Evolutionary conservation across 2,888 invertebrate genomes (phyloP).

Genomic region (Pterostichus madidus): DNA sequence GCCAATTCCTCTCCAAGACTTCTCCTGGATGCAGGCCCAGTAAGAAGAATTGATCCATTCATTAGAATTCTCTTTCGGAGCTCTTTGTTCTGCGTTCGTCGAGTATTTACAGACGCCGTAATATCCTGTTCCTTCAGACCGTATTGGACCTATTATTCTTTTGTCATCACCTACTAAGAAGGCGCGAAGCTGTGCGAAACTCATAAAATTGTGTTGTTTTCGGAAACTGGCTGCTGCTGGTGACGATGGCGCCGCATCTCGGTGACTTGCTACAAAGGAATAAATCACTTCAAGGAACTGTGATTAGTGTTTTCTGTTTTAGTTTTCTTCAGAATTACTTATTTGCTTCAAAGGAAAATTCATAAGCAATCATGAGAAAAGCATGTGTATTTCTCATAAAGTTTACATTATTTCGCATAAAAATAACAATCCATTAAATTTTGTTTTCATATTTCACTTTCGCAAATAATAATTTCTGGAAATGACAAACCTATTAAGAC

Average conservation of each 20-base stretch:
- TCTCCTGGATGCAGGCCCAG: conserved; percentile 1
- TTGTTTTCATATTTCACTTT: too few species aligned
- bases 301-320: conserved; percentile 43
- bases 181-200: conserved; percentile 56
- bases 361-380: background rate
- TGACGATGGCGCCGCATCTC: background rate
- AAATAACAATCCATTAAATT: too few species aligned
- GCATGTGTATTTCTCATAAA: too few species aligned
- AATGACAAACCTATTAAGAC: conserved; percentile 30
- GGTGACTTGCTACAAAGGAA: conserved; percentile 27
- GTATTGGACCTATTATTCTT: conserved; percentile 66
- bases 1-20: background rate
- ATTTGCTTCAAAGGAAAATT: background rate
- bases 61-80: conserved; percentile 61
- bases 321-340: conserved; percentile 8
- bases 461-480: background rate
- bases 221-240: conserved; percentile 11
- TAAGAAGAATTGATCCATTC: conserved; percentile 66
- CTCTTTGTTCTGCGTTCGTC: conserved; percentile 59
- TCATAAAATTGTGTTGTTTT: conserved; percentile 63
- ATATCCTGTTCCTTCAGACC: conserved; percentile 64
- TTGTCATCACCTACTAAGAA: conserved; percentile 62
- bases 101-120: conserved; percentile 64
- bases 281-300: conserved; percentile 6
- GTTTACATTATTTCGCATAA: too few species aligned